Percentiles rank a stretch among this genome's conserved stretches.
Conservation (phyloP, 2,797 vertebrate species). For the Malurus leucopterus region DNA sequence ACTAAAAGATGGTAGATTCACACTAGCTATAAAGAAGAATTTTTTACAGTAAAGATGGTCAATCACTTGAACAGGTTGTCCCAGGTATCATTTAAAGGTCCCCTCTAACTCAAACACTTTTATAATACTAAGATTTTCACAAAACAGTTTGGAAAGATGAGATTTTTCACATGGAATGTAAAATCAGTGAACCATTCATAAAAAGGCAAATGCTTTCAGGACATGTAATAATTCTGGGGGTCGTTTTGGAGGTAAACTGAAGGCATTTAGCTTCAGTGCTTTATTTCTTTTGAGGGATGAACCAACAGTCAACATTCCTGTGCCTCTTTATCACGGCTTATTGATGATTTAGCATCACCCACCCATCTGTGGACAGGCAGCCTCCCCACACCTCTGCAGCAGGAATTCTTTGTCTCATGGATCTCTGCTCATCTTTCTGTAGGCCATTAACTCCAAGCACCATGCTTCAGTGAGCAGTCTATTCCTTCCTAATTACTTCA, state of each 20-base stretch:
- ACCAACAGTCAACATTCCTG: not conserved
- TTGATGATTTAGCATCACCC: not conserved
- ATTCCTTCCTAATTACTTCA: slow-evolving; percentile 9
- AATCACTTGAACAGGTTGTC: not conserved
- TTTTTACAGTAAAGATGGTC: not conserved
- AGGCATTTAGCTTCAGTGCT: not conserved
- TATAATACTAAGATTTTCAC: not conserved
- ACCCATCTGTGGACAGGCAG: not conserved
- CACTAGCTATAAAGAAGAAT: not conserved
- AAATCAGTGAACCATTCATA: not conserved
- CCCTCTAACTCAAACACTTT: not conserved
- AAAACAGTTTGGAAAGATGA: not conserved
- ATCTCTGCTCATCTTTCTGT: not conserved
- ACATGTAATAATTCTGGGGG: not conserved
- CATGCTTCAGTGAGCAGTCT: not conserved
- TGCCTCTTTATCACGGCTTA: not conserved
- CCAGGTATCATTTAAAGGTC: not conserved
- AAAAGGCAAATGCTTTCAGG: fast-evolving
- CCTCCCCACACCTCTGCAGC: not conserved
- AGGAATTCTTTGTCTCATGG: not conserved
- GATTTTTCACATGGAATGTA: not conserved
- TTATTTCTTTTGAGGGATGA: not conserved
- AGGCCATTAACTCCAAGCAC: not conserved
- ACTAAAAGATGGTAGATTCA: not conserved
- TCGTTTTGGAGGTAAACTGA: not conserved